These are phyloP conservation scores for Drosophila dunni DNA, from an alignment of 1,140 invertebrate species.

Conservation along the genomic window DNA sequence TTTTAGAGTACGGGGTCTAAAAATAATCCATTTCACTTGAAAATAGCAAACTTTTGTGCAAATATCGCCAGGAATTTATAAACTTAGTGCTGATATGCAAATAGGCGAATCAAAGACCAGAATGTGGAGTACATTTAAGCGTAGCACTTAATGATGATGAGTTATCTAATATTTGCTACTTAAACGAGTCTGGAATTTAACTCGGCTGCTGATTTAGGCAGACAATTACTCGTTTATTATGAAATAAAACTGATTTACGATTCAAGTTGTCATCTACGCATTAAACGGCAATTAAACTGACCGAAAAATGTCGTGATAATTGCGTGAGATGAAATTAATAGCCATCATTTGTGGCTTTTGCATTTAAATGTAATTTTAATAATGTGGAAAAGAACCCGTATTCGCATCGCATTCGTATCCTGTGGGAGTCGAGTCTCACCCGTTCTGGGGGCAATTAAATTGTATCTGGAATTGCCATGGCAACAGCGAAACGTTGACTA, in stretches of 20 bases:
- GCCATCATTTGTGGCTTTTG: constrained; percentile 62
- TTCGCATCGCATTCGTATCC: not conserved
- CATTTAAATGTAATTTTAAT: constrained; percentile 75
- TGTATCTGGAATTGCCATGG: constrained; percentile 68
- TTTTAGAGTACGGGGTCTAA: too few species aligned
- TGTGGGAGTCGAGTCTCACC: constrained; percentile 21
- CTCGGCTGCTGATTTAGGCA: not conserved
- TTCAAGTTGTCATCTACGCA: constrained; percentile 55
- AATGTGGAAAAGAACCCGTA: constrained; percentile 43
- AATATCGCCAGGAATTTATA: too few species aligned
- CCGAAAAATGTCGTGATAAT: constrained; percentile 79
- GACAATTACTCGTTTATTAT: not conserved
- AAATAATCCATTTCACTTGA: too few species aligned
- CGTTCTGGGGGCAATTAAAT: constrained; percentile 73
- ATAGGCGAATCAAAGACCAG: too few species aligned
- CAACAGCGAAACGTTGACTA: constrained; percentile 41
- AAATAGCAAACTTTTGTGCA: too few species aligned
- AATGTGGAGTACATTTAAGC: too few species aligned
- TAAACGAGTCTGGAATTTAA: too few species aligned
- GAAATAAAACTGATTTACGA: constrained; percentile 27
- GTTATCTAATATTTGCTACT: too few species aligned
- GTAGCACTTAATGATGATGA: too few species aligned
- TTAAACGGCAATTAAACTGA: constrained; percentile 76
- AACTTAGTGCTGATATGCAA: too few species aligned
- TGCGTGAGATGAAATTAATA: constrained; percentile 75